A percentile compares a stretch with the other conserved stretches of the same genome.
Conservation (phyloP, 53 echinoderm and acorn worm species). For the Actinopyga echinites region DNA sequence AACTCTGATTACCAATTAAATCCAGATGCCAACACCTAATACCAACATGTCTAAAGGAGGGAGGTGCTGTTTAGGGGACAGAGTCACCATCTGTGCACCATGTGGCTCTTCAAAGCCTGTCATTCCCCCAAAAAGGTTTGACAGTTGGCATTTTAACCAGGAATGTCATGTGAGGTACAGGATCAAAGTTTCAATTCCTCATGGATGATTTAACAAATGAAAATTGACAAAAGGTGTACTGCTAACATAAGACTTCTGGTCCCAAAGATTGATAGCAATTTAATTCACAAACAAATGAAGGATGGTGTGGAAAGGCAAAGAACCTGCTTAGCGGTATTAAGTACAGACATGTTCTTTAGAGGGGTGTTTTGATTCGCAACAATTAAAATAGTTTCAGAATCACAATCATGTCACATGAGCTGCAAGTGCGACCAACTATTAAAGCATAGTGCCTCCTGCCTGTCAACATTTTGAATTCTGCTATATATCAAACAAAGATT, state of each 20-base stretch:
- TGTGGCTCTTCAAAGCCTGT: conserved; percentile 16
- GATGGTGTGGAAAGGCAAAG: no score
- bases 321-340: no score
- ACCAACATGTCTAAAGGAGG: neutral
- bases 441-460: no score
- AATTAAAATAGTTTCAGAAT: no score
- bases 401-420: no score
- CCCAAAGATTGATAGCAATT: neutral
- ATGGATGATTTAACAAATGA: conserved; percentile 1
- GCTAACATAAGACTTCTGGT: neutral
- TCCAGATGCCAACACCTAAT: conserved; percentile 37
- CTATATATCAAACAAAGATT: no score
- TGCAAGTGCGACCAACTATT: no score
- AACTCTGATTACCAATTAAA: conserved; percentile 36
- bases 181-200: neutral
- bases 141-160: neutral
- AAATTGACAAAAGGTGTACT: conserved; percentile 6
- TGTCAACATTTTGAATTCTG: no score
- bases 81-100: conserved; percentile 20
- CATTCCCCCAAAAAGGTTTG: neutral
- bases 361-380: no score
- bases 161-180: no score
- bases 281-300: no score
- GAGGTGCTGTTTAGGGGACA: neutral
- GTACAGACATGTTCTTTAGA: no score